Base-by-base conservation (phyloP, 2,888 invertebrate species). In the Antheraea yamamai region DNA sequence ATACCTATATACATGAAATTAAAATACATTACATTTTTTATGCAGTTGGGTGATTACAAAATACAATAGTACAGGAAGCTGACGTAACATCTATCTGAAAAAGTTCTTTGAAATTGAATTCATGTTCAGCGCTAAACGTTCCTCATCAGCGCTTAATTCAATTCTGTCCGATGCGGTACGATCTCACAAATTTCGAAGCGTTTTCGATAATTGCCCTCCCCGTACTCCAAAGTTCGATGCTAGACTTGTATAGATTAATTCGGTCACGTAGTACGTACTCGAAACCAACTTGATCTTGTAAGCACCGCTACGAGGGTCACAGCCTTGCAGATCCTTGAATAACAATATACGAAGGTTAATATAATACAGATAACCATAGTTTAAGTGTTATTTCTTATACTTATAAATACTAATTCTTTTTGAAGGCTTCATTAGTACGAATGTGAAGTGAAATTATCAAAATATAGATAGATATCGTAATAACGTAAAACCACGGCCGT, bases 161-260 rank as follows among this genome's bases (percentile, higher is more conserved):
- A 14, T 66, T 30, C 4, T 26, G 64, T 30, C 23, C 23, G 23
- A 64, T 26, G 26, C 64, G 64, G 64, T 26, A 64, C 26, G 14
- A 64, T 10, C 14, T 26, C 79, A 74, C 75, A 75, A 73, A 79
- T 78, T 76, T 78, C 68, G 75, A 73, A 73, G 74, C 77, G 77
- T 77, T 81, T 78, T 77, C 79, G 77, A 81, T 81, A 78, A 80
- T 80, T 75, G 74, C 71, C 35, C 74, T 58, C 72, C 72, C 72
- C 74, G 73, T 74, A 70, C 75, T 61, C 71, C 71, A 76, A 66
- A 30, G 47, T 66, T 68, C 39, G 70, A 23, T 73, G 4, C 68
- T 26, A 73, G 39, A 58, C 12, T 55, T 66, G 39, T 73, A 64
- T 76, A 79, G 78, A 79, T 80, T 75, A 74, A 81, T 81, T 79